Evolutionary conservation across 2,113 vertebrate species (phyloP).

Genomic region (Alligator sinensis): DNA sequence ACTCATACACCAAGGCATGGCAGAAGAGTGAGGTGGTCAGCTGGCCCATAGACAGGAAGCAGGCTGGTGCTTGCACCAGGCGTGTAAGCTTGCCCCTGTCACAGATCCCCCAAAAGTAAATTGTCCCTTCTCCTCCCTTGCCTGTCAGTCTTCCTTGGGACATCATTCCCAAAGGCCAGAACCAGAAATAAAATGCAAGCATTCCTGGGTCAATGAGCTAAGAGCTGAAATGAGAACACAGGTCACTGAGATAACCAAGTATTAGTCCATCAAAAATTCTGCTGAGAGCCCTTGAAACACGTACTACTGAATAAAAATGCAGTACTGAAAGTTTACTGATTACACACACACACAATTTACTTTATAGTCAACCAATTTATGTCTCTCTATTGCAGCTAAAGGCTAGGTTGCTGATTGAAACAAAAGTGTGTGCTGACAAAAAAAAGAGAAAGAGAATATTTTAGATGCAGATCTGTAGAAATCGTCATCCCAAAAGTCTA

Average conservation of each 20-base stretch:
- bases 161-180: not conserved
- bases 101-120: too few species aligned
- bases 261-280: not conserved
- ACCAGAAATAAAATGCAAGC: not conserved
- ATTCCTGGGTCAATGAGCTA: not conserved
- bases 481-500: not conserved
- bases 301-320: not conserved
- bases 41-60: too few species aligned
- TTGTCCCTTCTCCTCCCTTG: not conserved
- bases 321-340: not conserved
- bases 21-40: too few species aligned
- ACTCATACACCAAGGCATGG: too few species aligned
- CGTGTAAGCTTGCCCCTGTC: too few species aligned
- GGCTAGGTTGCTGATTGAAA: not conserved
- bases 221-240: not conserved
- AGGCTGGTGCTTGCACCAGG: too few species aligned
- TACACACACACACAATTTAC: not conserved
- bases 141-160: not conserved
- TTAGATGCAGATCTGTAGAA: too few species aligned
- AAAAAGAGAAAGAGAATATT: not conserved
- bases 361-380: not conserved
- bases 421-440: not conserved
- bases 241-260: not conserved
- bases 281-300: not conserved
- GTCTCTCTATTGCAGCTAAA: not conserved